Evolutionary conservation across 2,797 vertebrate genomes (phyloP).

Genomic region (Siniperca undulata): DNA sequence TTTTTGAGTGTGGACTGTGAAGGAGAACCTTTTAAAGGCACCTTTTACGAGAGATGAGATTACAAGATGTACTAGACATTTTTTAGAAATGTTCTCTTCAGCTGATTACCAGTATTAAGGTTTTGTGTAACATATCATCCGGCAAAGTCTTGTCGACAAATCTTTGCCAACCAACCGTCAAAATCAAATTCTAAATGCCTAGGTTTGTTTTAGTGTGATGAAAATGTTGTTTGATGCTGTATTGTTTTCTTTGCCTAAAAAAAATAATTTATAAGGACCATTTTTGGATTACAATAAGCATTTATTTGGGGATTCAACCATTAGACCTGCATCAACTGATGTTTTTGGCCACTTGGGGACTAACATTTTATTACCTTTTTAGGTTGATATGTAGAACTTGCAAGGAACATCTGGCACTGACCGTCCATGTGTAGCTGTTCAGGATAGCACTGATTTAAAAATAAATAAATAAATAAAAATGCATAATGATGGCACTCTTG

Average conservation of each 20-base stretch:
- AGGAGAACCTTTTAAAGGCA: not conserved
- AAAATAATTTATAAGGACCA: not conserved
- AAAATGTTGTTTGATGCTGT: not conserved
- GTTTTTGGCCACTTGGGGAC: too few relatives aligned
- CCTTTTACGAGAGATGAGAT: conserved; percentile 8
- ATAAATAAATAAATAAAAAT: too few relatives aligned
- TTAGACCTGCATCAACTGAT: too few relatives aligned
- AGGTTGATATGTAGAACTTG: too few relatives aligned
- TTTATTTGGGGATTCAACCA: too few relatives aligned
- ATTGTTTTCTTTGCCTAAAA: conserved; percentile 3
- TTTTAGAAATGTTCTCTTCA: not conserved
- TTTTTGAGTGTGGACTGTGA: conserved; percentile 29
- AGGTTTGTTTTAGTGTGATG: not conserved
- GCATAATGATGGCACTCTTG: not conserved
- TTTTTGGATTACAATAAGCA: not conserved
- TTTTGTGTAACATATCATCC: not conserved
- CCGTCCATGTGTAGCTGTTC: not conserved
- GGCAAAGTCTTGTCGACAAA: not conserved
- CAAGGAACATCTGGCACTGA: not conserved
- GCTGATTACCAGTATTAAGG: not conserved
- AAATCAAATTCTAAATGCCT: not conserved
- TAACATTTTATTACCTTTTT: too few relatives aligned
- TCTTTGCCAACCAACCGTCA: too few relatives aligned
- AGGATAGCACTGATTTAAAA: not conserved
- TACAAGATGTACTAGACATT: not conserved